These are phyloP conservation scores for Megaceryle alcyon DNA, from an alignment of 2,797 vertebrate genomes.

Conservation along the genomic window DNA sequence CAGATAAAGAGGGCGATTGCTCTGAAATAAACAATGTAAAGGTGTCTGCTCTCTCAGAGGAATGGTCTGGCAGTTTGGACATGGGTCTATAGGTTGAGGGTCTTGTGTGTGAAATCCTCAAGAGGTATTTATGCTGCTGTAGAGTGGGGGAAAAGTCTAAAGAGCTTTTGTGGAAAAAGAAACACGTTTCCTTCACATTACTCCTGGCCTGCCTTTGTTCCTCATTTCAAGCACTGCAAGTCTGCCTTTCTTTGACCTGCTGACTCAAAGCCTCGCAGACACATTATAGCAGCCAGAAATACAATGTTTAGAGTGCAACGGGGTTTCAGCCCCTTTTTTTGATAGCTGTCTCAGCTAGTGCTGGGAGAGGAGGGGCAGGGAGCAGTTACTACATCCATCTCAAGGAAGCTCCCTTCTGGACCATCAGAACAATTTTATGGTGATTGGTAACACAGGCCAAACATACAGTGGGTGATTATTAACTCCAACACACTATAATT, in stretches of 20 bases:
- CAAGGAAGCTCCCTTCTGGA: background rate
- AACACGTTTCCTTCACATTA: background rate
- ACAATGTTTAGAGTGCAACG: background rate
- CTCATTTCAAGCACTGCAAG: background rate
- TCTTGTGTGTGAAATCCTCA: background rate
- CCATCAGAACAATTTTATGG: background rate
- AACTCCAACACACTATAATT: background rate
- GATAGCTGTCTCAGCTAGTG: background rate
- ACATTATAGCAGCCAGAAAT: background rate
- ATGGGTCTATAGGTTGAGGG: background rate
- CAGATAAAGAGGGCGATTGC: background rate
- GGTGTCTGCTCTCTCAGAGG: background rate
- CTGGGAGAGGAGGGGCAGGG: background rate
- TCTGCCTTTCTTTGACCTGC: background rate
- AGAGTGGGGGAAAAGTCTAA: background rate
- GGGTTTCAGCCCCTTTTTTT: conserved; percentile 30
- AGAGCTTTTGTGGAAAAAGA: background rate
- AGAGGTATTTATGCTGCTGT: background rate
- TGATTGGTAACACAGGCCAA: background rate
- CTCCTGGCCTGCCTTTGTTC: background rate
- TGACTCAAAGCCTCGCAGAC: background rate
- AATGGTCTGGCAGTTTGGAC: background rate
- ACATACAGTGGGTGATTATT: background rate
- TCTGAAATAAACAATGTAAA: background rate
- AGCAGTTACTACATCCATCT: background rate